phyloP scores from a whole-genome alignment of 37 sponge, comb jelly and placozoan genomes.

The Theonella swinhoei region DNA sequence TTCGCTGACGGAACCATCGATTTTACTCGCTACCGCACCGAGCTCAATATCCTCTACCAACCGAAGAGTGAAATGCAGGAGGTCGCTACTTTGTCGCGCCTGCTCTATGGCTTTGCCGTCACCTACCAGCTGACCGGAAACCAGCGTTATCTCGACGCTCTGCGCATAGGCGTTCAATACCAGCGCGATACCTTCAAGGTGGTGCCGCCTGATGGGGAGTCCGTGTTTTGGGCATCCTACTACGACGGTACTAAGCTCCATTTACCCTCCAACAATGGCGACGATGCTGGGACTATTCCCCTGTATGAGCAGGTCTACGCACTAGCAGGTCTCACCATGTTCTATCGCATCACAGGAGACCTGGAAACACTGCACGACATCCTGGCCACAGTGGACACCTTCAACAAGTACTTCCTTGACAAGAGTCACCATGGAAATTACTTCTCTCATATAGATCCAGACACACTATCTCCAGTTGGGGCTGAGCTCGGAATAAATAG shows the following conservation, averaged over 20 bases:
- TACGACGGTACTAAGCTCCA: slow-evolving; percentile 20
- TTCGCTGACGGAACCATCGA: slow-evolving; percentile 11
- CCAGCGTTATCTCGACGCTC: slow-evolving; percentile 9
- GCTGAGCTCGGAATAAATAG: slow-evolving; percentile 3
- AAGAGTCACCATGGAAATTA: slow-evolving; percentile 1
- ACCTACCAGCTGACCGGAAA: slow-evolving; percentile 29
- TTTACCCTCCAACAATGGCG: slow-evolving; percentile 17
- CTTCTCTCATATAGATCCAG: slow-evolving; percentile 18
- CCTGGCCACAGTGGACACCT: slow-evolving; percentile 10
- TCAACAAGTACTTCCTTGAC: slow-evolving; percentile 21
- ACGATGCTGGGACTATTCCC: slow-evolving; percentile 25
- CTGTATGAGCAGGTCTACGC: slow-evolving; percentile 27
- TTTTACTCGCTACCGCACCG: slow-evolving; percentile 23
- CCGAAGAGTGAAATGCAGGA: slow-evolving; percentile 18
- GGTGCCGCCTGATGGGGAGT: slow-evolving; percentile 12
- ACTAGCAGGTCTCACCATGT: slow-evolving; percentile 18
- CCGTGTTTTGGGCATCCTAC: slow-evolving; percentile 20
- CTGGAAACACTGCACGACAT: slow-evolving; percentile 7
- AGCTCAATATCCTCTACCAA: slow-evolving; percentile 16
- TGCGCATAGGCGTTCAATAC: slow-evolving; percentile 10
- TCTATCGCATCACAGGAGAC: slow-evolving; percentile 28
- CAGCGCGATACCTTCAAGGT: slow-evolving; percentile 16
- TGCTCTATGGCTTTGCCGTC: slow-evolving; percentile 25
- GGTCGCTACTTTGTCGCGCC: slow-evolving; percentile 6
- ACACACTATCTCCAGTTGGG: slow-evolving; percentile 3